phyloP scores from a whole-genome alignment of 1,140 invertebrate species.

The Polyergus mexicanus region DNA sequence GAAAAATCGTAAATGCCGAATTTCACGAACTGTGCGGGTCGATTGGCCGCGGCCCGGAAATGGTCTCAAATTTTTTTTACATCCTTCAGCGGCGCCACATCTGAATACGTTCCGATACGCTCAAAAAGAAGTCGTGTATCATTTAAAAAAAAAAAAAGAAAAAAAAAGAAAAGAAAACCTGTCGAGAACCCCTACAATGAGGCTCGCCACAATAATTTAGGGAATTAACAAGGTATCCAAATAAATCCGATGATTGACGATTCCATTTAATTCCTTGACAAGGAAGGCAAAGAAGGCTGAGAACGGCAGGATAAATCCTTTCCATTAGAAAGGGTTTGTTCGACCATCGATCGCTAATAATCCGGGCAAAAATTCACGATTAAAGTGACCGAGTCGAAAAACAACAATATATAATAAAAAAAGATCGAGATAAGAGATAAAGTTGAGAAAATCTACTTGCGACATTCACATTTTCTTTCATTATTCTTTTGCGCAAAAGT shows the following conservation, averaged over 20 bases:
- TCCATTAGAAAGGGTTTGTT: background rate
- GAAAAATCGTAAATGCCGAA: slow-evolving; percentile 50
- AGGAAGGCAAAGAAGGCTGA: slow-evolving; percentile 26
- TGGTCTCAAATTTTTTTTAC: background rate
- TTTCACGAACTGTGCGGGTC: slow-evolving; percentile 42
- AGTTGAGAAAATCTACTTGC: background rate
- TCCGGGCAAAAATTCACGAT: slow-evolving; percentile 1
- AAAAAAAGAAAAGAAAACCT: background rate
- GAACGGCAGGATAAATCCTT: slow-evolving; percentile 41
- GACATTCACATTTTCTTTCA: background rate
- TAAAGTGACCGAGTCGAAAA: slow-evolving; percentile 3
- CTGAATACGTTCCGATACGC: slow-evolving; percentile 20
- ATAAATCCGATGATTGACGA: slow-evolving; percentile 71
- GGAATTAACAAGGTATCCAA: slow-evolving; percentile 69
- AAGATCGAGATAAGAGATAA: background rate
- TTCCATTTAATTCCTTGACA: slow-evolving; percentile 62
- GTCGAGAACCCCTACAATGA: background rate
- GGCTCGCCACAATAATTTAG: slow-evolving; percentile 66
- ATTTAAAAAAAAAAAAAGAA: slow-evolving; percentile 42
- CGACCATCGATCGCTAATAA: slow-evolving; percentile 49
- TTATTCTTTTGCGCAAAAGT: background rate
- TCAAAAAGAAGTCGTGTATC: slow-evolving; percentile 58
- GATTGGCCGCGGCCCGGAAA: slow-evolving; percentile 13
- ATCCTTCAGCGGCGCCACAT: slow-evolving; percentile 12
- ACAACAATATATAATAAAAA: background rate